Evolutionary conservation across 2,113 vertebrate species (phyloP).

Genomic region (Cercopithecus mona): DNA sequence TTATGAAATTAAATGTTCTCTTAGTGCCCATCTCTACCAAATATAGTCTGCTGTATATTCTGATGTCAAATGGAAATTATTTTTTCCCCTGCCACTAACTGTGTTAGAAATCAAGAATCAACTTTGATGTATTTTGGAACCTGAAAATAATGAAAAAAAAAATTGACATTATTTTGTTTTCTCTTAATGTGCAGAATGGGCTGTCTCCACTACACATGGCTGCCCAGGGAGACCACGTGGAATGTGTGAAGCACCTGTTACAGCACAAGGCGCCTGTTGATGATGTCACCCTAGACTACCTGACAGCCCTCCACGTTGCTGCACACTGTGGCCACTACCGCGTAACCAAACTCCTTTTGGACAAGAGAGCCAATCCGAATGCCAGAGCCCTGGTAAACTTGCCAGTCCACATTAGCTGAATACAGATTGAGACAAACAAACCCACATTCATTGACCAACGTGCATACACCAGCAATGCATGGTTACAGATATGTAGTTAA

Average conservation of each 20-base stretch:
- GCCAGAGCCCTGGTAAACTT: constrained; percentile 95
- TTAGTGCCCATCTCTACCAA: neutral
- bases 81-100: too few relatives aligned
- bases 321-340: constrained; percentile 98
- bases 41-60: too few relatives aligned
- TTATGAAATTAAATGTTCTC: neutral
- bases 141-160: neutral
- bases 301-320: constrained; percentile 96
- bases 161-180: neutral
- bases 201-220: constrained; percentile 99
- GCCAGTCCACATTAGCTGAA: neutral
- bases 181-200: constrained; percentile 88
- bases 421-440: neutral
- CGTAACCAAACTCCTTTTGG: constrained; percentile 97
- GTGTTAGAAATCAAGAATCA: neutral
- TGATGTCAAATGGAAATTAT: neutral
- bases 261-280: constrained; percentile 97
- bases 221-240: constrained; percentile 97
- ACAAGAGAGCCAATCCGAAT: constrained; percentile 98
- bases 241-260: constrained; percentile 96
- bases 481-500: neutral
- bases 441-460: neutral
- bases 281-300: constrained; percentile 96
- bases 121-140: neutral
- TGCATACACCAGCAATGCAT: neutral